Conservation (phyloP, 2,888 invertebrate genomes). For the Odontothrips loti region DNA sequence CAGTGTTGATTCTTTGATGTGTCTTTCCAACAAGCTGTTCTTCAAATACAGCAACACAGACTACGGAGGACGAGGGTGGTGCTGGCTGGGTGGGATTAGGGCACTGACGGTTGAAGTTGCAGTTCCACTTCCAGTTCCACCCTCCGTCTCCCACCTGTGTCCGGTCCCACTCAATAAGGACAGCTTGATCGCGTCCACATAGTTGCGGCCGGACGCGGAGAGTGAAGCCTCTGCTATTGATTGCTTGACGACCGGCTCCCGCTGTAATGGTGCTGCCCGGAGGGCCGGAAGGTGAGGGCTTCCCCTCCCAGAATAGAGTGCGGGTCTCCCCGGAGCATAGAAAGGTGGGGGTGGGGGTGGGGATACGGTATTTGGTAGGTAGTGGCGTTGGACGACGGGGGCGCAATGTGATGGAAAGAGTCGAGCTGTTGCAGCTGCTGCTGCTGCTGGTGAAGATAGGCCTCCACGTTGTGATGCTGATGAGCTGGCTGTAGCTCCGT, state of each 20-base stretch:
- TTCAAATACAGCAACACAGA: too few species aligned
- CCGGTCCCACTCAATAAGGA: not conserved
- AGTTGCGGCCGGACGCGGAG: not conserved
- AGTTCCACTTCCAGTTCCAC: too few species aligned
- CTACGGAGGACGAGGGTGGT: not conserved
- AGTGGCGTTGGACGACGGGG: not conserved
- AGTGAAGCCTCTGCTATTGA: not conserved
- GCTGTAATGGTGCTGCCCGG: not conserved
- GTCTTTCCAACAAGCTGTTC: not conserved
- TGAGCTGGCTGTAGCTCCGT: not conserved
- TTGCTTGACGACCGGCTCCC: not conserved
- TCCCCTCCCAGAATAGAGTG: not conserved
- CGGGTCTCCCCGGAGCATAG: not conserved
- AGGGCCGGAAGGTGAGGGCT: too few species aligned
- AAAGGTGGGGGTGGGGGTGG: not conserved
- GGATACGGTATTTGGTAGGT: constrained; percentile 10
- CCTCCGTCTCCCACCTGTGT: not conserved
- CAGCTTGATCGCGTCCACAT: not conserved
- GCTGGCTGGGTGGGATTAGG: not conserved
- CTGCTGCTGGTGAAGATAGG: constrained; percentile 2
- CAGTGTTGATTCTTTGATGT: not conserved
- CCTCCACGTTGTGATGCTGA: not conserved
- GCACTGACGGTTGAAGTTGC: not conserved
- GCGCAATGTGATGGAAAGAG: not conserved
- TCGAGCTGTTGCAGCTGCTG: constrained; percentile 10